Base-by-base conservation (phyloP, 1,140 invertebrate genomes). In the Acyrthosiphon pisum region DNA sequence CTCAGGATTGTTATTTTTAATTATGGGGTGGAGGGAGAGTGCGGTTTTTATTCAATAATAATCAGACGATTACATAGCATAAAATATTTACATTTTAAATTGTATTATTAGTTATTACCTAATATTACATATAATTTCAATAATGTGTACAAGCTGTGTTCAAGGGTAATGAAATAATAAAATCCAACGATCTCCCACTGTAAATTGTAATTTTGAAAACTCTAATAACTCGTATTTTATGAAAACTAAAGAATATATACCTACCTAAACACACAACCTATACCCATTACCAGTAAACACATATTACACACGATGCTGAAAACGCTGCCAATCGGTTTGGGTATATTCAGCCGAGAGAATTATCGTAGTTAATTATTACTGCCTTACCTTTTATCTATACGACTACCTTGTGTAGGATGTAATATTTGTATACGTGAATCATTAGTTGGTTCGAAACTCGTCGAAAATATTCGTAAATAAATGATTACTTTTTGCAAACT, bases 311-410 rank as follows among this genome's bases (percentile, higher is more conserved):
- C 56, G 60, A 18, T 68, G n/a, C 60, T 68, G 30, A n/a, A 68
- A 18, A 76, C 60, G 30, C 30, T n/a, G 30, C 14, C 60, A 6
- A 76, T 35, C 60, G 60, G n/a, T 76, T 30, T 60, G 30, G 30
- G 11, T 30, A 60, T 30, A 30, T 76, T 76, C 30, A 76, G n/a
- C n/a, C 14, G 23, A 76, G n/a, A 76, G 14, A 76, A 76, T 76
- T 76, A 76, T 76, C 60, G 60, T 18, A 76, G 14, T 76, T 76
- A 76, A 76, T 76, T 76, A 76, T 76, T 76, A 76, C 60, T 76
- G 60, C 30, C n/a, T 20, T 76, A 76, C 30, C 60, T 76, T 76
- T 76, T 76, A 76, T 76, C 30, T 76, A n/a, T n/a, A 76, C 8
- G 18, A 68, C 60, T 76, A 76, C 60, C 6, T 76, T 76, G 18